Evolutionary conservation across 2,113 vertebrate species (phyloP), one percentile per base, ranked within the genome.

Genomic region (Salminus brasiliensis): DNA sequence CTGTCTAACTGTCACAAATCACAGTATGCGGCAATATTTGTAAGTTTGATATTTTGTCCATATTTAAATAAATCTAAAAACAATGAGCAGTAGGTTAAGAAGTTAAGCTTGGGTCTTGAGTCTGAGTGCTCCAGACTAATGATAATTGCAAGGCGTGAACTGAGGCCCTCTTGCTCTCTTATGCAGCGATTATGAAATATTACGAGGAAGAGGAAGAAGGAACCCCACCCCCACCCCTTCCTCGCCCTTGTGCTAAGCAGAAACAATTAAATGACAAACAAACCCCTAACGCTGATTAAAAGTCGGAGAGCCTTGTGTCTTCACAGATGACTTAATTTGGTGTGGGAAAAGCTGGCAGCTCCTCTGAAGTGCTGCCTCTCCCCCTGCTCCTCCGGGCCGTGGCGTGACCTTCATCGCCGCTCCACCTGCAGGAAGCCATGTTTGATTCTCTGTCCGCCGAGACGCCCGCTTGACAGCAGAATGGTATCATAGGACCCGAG

Each of bases 351-450:
- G 89, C 85, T 80, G 32, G 45, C 74, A 81, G 85, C 93, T 88
- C 88, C 89, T 79, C 90, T 86, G 77, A 89, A 85, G 86, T 67
- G 59, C 84, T 87, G 74, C 81, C 78, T 81, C 81, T 72, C 85
- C 82, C 84, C 83, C 83, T 82, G 74, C 87, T 88, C 78, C 89
- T 88, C 87, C 90, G 93, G 88, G 91, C 91, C 88, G 87, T 87
- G 81, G 79, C 3, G 5, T 94, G 95, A 95, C 95, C 94, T 96
- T 93, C 91, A 89, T 87, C 87, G 84, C 80, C 84, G 85, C 91
- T 94, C 91, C 93, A 95, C 95, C 94, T 95, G 94, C 95, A 95
- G 94, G 93, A 96, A 94, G 92, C 92, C 92, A 93, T 93, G 93
- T 95, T 96, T 95, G 95, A 94, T 93, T 94, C 92, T 94, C 81